Evolutionary conservation across 2,113 vertebrate species (phyloP), one percentile per base, ranked within the genome.

Genomic region (Oophaga pumilio): DNA sequence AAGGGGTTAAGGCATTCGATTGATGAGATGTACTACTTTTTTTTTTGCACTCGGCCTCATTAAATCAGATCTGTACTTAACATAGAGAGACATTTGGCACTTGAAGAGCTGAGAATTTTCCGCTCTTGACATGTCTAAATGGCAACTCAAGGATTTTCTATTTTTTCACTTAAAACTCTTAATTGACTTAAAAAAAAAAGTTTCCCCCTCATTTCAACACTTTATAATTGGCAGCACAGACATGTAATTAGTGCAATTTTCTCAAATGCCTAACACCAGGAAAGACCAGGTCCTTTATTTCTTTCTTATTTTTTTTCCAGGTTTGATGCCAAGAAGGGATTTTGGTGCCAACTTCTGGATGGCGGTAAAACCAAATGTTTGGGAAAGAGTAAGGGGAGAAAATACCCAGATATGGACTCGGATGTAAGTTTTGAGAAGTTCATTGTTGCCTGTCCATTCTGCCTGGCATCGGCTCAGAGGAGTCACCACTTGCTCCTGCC

Each of bases 301-400:
- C 26, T 80, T 80, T 28, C 24, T 43, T 26, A 56, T 6, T 59
- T 5, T 52, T 81, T 71, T 68, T 81, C 66, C 69, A 99, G 98
- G 91, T 99, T 98, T 89, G 98, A 99, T 91, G 96, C 97, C 73
- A 99, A 98, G 94, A 99, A 99, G 92, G 98, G 98, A 83, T 99
- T 99, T 92, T 99, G 98, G 98, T 99, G 98, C 93, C 97, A 98
- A 89, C 95, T 99, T 88, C 93, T 98, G 20, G 98, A 98, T 69
- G 97, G 97, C 92, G 97, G 97, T 50, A 99, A 98, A 92, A 98
- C 96, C 0, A 99, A 98, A 93, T 99, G 98, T 95, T 93, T 99
- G 93, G 98, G 98, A 57, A 99, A 98, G 92, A 99, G 97, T 93
- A 99, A 99, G 94, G 98, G 98, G 78, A 96, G 97, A 89, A 96